Conservation (phyloP, 2,888 invertebrate species). For the Zelleria hepariella region DNA sequence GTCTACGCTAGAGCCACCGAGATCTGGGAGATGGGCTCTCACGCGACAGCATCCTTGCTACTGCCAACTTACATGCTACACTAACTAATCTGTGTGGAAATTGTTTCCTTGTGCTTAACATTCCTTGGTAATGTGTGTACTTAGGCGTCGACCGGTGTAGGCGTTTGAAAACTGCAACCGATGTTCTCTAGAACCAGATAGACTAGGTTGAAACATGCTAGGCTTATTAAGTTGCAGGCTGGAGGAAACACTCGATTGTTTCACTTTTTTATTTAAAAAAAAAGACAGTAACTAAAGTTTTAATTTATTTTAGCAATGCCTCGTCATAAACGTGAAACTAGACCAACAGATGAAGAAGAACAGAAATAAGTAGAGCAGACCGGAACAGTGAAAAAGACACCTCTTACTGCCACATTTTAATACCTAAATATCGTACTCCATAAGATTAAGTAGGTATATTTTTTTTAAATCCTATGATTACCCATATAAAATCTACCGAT, state of each 20-base stretch:
- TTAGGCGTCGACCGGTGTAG: neutral
- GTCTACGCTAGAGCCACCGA: constrained; percentile 21
- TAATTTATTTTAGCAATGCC: too few species aligned
- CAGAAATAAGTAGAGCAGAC: too few species aligned
- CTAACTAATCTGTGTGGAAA: neutral
- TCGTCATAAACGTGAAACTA: too few species aligned
- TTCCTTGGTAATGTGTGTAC: neutral
- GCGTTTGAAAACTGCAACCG: neutral
- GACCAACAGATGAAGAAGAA: too few species aligned
- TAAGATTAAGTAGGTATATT: too few species aligned
- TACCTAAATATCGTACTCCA: too few species aligned
- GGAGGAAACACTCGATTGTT: neutral
- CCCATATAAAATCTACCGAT: too few species aligned
- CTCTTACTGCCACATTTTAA: too few species aligned
- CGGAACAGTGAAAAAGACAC: too few species aligned
- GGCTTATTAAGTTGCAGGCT: neutral
- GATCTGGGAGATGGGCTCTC: constrained; percentile 30
- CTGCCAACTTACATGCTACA: neutral
- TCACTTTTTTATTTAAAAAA: too few species aligned
- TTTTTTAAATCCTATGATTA: too few species aligned
- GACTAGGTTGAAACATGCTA: neutral
- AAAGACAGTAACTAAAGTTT: too few species aligned
- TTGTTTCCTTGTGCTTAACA: constrained; percentile 1
- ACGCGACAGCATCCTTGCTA: constrained; percentile 20
- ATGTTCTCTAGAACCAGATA: neutral